Conservation (phyloP, 2,888 invertebrate species). For the Leucophenga montana region DNA sequence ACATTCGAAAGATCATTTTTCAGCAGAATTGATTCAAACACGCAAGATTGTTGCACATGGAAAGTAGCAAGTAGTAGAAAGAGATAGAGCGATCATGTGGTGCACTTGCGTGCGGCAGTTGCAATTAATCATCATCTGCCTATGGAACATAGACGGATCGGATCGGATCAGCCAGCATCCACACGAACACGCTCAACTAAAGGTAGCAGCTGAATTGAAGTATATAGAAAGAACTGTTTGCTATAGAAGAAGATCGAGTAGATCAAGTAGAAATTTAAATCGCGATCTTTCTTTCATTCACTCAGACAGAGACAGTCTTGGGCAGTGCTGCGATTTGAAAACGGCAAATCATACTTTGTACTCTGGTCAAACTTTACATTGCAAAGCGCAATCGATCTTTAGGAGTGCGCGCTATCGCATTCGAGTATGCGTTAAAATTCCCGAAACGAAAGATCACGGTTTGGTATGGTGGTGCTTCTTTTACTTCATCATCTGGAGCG, state of each 20-base stretch:
- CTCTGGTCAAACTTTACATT: slow-evolving; percentile 34
- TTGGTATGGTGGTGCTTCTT: not conserved
- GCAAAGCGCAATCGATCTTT: slow-evolving; percentile 55
- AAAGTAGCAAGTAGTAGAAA: slow-evolving; percentile 28
- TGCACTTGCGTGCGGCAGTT: slow-evolving; percentile 58
- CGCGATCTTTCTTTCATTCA: too few species aligned
- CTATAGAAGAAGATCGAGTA: not conserved
- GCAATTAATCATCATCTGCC: slow-evolving; percentile 64
- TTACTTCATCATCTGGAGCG: slow-evolving; percentile 3
- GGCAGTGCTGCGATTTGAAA: slow-evolving; percentile 52
- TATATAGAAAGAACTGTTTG: not conserved
- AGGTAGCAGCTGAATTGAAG: too few species aligned
- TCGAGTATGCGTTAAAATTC: not conserved
- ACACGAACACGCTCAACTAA: not conserved
- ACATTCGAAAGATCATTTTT: slow-evolving; percentile 66
- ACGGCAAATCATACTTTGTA: slow-evolving; percentile 60
- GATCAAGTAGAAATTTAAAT: not conserved
- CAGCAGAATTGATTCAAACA: slow-evolving; percentile 43
- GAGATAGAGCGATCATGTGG: slow-evolving; percentile 26
- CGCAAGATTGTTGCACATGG: slow-evolving; percentile 18
- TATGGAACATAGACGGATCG: slow-evolving; percentile 30
- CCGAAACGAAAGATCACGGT: slow-evolving; percentile 1
- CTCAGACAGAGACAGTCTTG: too few species aligned
- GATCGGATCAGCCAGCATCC: slow-evolving; percentile 44
- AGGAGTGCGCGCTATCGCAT: slow-evolving; percentile 20